Conservation (phyloP, 2,113 vertebrate species). For the Campylomormyrus numenius region DNA sequence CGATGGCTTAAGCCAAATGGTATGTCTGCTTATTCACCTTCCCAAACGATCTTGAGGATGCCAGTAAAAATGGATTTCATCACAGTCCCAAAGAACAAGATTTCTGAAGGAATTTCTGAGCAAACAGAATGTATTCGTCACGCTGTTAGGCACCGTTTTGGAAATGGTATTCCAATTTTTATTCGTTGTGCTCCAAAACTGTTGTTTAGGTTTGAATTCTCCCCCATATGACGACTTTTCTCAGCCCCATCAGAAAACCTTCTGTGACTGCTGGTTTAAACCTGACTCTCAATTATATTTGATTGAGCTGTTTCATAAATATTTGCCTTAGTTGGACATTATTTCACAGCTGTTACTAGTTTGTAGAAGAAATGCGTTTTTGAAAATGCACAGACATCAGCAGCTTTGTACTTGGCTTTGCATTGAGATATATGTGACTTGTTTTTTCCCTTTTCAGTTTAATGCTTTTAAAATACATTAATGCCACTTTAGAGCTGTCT, state of each 20-base stretch:
- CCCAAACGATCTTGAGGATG: neutral
- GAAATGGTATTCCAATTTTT: neutral
- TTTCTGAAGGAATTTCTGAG: neutral
- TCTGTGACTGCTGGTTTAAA: neutral
- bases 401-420: neutral
- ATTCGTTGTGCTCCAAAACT: neutral
- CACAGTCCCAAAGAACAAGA: neutral
- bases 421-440: neutral
- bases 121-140: neutral
- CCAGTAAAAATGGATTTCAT: neutral
- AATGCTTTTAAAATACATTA: neutral
- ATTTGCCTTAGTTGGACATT: neutral
- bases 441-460: neutral
- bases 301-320: neutral
- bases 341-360: neutral
- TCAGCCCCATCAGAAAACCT: neutral
- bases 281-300: neutral
- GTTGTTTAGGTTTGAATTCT: neutral
- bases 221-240: neutral
- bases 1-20: neutral
- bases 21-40: neutral
- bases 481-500: neutral
- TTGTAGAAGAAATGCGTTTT: neutral
- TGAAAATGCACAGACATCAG: neutral
- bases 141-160: neutral